A percentile compares a stretch with the other conserved stretches of the same genome.
Conservation (phyloP, 2,113 vertebrate genomes). For the Anthoscopus minutus region DNA sequence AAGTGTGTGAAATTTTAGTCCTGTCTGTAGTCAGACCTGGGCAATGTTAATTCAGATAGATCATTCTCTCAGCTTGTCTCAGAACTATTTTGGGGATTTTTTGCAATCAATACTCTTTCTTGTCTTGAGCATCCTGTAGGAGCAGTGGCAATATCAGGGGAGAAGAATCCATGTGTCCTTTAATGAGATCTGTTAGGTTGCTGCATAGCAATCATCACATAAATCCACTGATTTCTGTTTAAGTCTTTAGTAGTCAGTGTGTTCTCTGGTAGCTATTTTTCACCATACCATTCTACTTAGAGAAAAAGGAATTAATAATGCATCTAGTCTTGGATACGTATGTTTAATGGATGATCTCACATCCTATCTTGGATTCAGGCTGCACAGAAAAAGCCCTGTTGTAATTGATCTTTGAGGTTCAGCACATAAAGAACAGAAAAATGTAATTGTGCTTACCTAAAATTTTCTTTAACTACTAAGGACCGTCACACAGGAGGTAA, state of each 20-base stretch:
- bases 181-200: not conserved
- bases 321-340: constrained; percentile 9
- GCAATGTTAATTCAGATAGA: not conserved
- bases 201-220: constrained; percentile 10
- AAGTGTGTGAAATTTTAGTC: not conserved
- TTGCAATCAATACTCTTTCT: not conserved
- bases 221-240: constrained; percentile 47
- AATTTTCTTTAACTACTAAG: not conserved
- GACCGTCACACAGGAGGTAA: not conserved
- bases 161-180: not conserved
- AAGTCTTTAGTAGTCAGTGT: constrained; percentile 45
- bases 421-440: constrained; percentile 2
- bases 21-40: not conserved
- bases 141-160: not conserved
- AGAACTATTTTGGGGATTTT: not conserved
- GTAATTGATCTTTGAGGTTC: constrained; percentile 33
- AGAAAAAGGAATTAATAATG: constrained; percentile 56
- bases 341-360: constrained; percentile 52
- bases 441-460: not conserved
- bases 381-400: not conserved
- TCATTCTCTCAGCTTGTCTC: not conserved
- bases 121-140: not conserved
- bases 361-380: not conserved
- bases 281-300: constrained; percentile 33
- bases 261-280: constrained; percentile 49